Evolutionary conservation across 2,113 vertebrate species (phyloP).

Genomic region (Holacanthus passer): DNA sequence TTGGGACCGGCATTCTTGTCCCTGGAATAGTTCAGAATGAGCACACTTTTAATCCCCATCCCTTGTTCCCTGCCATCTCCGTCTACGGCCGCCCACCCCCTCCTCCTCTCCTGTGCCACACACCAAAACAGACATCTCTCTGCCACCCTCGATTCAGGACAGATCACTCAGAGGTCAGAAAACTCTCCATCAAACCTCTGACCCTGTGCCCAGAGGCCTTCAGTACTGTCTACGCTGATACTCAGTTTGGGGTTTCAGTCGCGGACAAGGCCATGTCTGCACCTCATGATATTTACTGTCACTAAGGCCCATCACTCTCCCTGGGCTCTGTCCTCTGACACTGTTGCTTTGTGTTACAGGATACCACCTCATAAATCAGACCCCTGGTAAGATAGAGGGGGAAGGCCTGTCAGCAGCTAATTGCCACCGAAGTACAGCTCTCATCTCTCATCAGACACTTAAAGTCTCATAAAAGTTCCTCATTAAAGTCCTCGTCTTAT

Average conservation of each 20-base stretch:
- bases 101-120: conserved; percentile 15
- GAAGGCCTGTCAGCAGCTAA: conserved; percentile 56
- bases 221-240: conserved; percentile 20
- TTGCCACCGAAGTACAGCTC: conserved; percentile 28
- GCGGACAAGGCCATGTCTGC: conserved; percentile 60
- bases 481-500: not conserved
- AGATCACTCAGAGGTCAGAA: conserved; percentile 54
- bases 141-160: conserved; percentile 13
- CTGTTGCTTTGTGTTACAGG: conserved; percentile 32
- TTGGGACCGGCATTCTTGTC: conserved; percentile 80
- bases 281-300: conserved; percentile 64
- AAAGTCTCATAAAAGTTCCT: conserved; percentile 4
- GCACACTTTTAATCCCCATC: conserved; percentile 83
- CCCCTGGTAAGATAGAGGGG: conserved; percentile 20
- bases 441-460: not conserved
- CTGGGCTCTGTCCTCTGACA: conserved; percentile 25
- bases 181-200: conserved; percentile 38
- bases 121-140: conserved; percentile 53
- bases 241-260: conserved; percentile 47
- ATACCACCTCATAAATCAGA: conserved; percentile 68
- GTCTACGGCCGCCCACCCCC: conserved; percentile 15
- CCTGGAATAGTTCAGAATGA: conserved; percentile 88
- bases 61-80: conserved; percentile 75
- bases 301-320: conserved; percentile 44
- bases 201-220: conserved; percentile 18